Base-by-base conservation (phyloP, 2,113 vertebrate species). In the Chaenogobius annularis region DNA sequence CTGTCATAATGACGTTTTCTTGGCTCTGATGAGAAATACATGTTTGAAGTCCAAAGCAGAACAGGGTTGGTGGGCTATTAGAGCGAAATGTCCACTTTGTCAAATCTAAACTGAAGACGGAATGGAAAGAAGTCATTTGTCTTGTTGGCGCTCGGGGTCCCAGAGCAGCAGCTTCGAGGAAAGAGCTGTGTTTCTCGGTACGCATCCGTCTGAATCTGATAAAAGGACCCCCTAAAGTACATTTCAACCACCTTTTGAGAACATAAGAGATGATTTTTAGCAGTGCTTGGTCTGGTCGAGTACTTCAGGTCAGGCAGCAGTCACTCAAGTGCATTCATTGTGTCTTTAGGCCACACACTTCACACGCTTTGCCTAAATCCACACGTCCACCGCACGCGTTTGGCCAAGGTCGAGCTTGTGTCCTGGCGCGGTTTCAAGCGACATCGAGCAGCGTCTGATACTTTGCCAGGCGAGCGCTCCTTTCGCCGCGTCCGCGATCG, bases 11-110 rank as follows among this genome's bases (percentile, higher is more conserved):
- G 26, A 63, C 61, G 9, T 40, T 40, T 63, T 19, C 17, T 40
- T 63, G 31, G 56, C 56, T 15, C 23, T 5, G 56, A 26, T 0
- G 61, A n/a, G 61, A 11, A n/a, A 5, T 12, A 3, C 10, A 3
- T n/a, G 19, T n/a, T 63, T 63, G 12, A 26, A 59, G 23, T 31
- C 31, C 8, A 1, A 31, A 17, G 61, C 17, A 40, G 61, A 63
- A 63, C 17, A 10, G 35, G 61, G 61, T 63, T 35, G 40, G 61
- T 63, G 61, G 61, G 61, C 35, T n/a, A 63, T n/a, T 43, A 10
- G 8, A 17, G 59, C 14, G 17, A 37, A 10, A 37, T 17, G 1
- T 6, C 8, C 0, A 11, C 17, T 12, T 19, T 40, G 59, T 0
- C 10, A 3, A 37, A 19, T n/a, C 15, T n/a, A 43, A 40, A 63